Percentiles rank a stretch among this genome's conserved stretches.
phyloP scores from a whole-genome alignment of 1,140 invertebrate species.

The Philotrypesis tridentata region DNA sequence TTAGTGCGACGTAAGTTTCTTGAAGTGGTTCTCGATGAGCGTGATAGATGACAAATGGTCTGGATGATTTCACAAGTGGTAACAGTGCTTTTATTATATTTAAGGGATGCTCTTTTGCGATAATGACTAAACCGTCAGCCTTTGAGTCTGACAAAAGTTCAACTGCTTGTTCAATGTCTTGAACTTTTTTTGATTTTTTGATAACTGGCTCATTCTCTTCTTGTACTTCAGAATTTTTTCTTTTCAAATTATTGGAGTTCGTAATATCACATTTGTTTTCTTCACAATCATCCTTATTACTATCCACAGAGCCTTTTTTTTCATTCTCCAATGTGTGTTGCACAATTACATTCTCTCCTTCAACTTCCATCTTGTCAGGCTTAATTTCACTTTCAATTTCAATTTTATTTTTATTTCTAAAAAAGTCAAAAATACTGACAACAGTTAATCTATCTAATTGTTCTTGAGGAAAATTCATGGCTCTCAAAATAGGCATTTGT shows the following conservation, averaged over 20 bases:
- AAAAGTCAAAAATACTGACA: constrained; percentile 83
- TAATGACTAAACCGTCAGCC: constrained; percentile 87
- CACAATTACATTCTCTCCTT: not conserved
- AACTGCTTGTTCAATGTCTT: constrained; percentile 78
- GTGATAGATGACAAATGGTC: constrained; percentile 90
- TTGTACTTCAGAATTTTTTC: constrained; percentile 40
- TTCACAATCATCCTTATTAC: constrained; percentile 28
- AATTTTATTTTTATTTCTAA: constrained; percentile 73
- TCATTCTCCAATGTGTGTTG: not conserved
- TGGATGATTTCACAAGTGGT: constrained; percentile 82
- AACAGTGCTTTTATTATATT: constrained; percentile 85
- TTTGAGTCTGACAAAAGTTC: constrained; percentile 75
- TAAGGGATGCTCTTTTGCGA: constrained; percentile 87
- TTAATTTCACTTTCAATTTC: constrained; percentile 1
- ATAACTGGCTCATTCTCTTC: constrained; percentile 34
- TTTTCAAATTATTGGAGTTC: constrained; percentile 41
- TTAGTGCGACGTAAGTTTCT: constrained; percentile 86
- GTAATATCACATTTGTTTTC: constrained; percentile 38
- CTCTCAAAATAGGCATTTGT: constrained; percentile 83
- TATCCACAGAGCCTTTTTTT: not conserved
- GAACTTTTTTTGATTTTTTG: constrained; percentile 79
- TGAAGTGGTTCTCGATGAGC: constrained; percentile 86
- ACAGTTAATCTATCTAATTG: constrained; percentile 79
- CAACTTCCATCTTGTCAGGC: not conserved
- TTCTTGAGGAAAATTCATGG: constrained; percentile 84